Conservation (phyloP, 2,797 vertebrate species). For the Pyrocephalus nanus region DNA sequence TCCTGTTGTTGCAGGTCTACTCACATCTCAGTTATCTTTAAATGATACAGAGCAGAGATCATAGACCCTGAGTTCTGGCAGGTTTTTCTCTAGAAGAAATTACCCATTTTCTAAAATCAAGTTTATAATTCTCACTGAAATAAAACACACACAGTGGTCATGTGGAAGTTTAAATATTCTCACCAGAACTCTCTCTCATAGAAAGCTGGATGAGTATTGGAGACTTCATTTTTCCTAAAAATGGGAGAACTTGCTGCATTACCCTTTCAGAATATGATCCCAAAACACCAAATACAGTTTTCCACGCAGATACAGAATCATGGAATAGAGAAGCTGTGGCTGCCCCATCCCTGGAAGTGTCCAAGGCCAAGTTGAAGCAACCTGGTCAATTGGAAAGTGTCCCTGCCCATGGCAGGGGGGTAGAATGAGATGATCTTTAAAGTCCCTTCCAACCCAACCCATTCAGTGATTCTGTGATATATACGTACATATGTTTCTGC, state of each 20-base stretch:
- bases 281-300: not conserved
- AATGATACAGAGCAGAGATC: not conserved
- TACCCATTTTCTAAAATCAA: not conserved
- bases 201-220: not conserved
- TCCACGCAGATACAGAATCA: not conserved
- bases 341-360: not conserved
- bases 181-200: not conserved
- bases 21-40: not conserved
- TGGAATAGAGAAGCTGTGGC: not conserved
- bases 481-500: not conserved
- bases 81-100: not conserved
- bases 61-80: not conserved
- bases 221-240: not conserved
- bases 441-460: not conserved
- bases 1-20: not conserved
- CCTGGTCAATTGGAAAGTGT: not conserved
- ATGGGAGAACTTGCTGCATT: not conserved
- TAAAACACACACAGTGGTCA: not conserved
- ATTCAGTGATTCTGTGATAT: fast-evolving
- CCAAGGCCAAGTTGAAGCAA: not conserved
- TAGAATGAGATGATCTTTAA: not conserved
- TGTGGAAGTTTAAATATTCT: not conserved
- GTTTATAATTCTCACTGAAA: not conserved
- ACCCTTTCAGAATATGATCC: not conserved
- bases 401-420: not conserved